Percentiles rank a stretch among this genome's conserved stretches.
Evolutionary conservation across 2,888 invertebrate species (phyloP).

Genomic region (Ceramica pisi): DNA sequence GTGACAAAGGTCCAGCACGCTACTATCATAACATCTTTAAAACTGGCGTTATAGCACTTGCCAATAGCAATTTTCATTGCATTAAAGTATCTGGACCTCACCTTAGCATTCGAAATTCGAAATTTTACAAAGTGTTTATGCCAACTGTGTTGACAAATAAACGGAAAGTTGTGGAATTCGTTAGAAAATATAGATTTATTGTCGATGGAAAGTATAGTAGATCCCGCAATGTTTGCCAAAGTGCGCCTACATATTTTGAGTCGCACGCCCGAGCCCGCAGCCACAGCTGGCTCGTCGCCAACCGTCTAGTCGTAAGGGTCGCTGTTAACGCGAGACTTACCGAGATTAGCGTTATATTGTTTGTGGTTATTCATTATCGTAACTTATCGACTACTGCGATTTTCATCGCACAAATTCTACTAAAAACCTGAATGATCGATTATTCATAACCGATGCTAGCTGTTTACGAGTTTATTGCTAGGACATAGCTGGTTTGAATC

Average conservation of each 20-base stretch:
- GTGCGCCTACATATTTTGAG: slow-evolving; percentile 64
- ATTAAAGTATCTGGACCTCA: not conserved
- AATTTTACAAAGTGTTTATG: slow-evolving; percentile 26
- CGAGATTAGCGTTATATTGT: slow-evolving; percentile 38
- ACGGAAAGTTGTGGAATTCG: slow-evolving; percentile 56
- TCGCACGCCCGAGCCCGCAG: slow-evolving; percentile 39
- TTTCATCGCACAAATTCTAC: slow-evolving; percentile 17
- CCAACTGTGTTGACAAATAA: slow-evolving; percentile 61
- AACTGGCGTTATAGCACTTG: slow-evolving; percentile 31
- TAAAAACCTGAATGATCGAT: not conserved
- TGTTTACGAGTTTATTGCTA: slow-evolving; percentile 9
- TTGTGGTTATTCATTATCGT: slow-evolving; percentile 41
- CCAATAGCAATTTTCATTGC: not conserved
- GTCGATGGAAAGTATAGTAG: slow-evolving; percentile 65
- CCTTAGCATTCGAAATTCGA: slow-evolving; percentile 9
- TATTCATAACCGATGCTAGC: slow-evolving; percentile 4
- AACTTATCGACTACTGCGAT: slow-evolving; percentile 22
- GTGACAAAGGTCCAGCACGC: slow-evolving; percentile 67
- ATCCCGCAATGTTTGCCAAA: slow-evolving; percentile 69
- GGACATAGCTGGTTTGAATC: no score
- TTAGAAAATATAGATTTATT: slow-evolving; percentile 74
- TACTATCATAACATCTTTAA: slow-evolving; percentile 59
- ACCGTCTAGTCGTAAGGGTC: slow-evolving; percentile 53
- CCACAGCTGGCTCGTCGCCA: slow-evolving; percentile 61
- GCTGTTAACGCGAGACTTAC: slow-evolving; percentile 46